phyloP scores from a whole-genome alignment of 2,797 vertebrate genomes.

The Acanthopagrus latus region DNA sequence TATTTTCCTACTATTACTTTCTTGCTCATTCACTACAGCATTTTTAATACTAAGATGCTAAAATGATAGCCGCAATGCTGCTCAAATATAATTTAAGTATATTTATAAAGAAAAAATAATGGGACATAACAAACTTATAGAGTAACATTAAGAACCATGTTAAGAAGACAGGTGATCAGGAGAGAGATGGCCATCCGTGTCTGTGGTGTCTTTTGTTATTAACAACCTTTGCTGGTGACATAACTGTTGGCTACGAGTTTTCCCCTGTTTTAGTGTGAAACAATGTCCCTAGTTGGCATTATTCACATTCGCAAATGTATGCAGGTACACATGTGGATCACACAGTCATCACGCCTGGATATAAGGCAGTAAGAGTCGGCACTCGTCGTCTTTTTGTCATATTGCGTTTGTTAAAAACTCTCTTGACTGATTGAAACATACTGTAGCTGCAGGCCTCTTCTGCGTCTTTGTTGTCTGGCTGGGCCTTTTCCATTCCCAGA shows the following conservation, averaged over 20 bases:
- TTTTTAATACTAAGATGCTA: too few species aligned
- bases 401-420: constrained; percentile 18
- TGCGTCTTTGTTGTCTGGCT: constrained; percentile 19
- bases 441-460: constrained; percentile 12
- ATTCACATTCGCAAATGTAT: not conserved
- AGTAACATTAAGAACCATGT: too few species aligned
- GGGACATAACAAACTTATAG: too few species aligned
- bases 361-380: not conserved
- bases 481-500: constrained; percentile 34
- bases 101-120: too few species aligned
- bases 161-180: too few species aligned
- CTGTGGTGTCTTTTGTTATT: too few species aligned
- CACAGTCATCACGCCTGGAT: not conserved
- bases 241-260: constrained; percentile 28
- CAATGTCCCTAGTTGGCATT: constrained; percentile 16
- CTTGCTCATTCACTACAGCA: too few species aligned
- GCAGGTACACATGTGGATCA: constrained; percentile 1
- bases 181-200: too few species aligned
- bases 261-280: constrained; percentile 26
- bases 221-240: too few species aligned
- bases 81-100: too few species aligned
- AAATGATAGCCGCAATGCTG: too few species aligned
- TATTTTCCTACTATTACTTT: too few species aligned
- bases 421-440: constrained; percentile 40
- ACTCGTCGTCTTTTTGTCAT: not conserved